These are phyloP conservation scores for Panonychus citri DNA, from an alignment of 1,140 invertebrate species.

Conservation along the genomic window DNA sequence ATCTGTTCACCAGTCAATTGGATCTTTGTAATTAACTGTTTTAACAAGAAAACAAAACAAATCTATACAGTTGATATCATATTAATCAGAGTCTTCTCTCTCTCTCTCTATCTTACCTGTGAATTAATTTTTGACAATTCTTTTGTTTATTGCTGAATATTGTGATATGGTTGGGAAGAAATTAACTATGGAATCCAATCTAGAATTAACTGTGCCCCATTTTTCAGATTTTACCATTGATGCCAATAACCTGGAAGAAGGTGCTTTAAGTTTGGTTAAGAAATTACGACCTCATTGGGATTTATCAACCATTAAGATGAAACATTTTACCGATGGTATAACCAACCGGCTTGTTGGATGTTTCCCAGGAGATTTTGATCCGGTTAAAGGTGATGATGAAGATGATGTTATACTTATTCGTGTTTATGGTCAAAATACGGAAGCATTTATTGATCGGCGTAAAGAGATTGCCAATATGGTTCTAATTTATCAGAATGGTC, in stretches of 20 bases:
- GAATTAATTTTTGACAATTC: too few species aligned
- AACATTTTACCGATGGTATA: constrained; percentile 66
- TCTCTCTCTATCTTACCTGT: too few species aligned
- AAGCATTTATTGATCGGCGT: constrained; percentile 68
- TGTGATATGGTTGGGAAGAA: too few species aligned
- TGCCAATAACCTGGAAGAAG: not conserved
- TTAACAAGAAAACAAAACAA: too few species aligned
- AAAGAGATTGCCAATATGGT: constrained; percentile 45
- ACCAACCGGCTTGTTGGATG: constrained; percentile 78
- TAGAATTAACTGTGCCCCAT: too few species aligned
- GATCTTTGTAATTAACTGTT: too few species aligned
- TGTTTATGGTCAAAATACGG: constrained; percentile 80
- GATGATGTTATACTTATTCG: constrained; percentile 47
- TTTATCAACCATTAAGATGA: not conserved
- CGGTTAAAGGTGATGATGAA: constrained; percentile 22
- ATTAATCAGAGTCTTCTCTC: too few species aligned
- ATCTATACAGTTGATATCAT: too few species aligned
- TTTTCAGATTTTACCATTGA: not conserved
- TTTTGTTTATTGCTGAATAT: too few species aligned
- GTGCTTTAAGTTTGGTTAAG: not conserved
- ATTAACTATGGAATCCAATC: too few species aligned
- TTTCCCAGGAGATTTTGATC: constrained; percentile 20
- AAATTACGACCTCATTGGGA: not conserved
- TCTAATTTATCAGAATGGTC: constrained; percentile 43
- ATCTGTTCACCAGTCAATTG: too few species aligned